Evolutionary conservation across 2,888 invertebrate species (phyloP).

Genomic region (Xanthorhoe spadicearia): DNA sequence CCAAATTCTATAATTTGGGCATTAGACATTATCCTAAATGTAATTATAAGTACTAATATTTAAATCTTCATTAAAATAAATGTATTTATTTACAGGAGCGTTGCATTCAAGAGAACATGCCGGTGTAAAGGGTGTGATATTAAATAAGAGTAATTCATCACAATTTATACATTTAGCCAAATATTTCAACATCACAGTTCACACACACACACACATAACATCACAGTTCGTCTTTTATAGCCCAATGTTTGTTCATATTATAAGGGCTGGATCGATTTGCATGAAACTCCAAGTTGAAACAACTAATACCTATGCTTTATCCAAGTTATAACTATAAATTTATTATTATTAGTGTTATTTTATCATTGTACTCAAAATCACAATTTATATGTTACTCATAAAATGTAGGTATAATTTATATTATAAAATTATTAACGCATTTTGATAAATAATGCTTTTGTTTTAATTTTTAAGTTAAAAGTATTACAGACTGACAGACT

Average conservation of each 20-base stretch:
- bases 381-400: slow-evolving; percentile 6
- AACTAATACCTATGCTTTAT: too few relatives aligned
- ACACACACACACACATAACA: neutral
- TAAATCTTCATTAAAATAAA: too few relatives aligned
- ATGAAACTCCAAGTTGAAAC: too few relatives aligned
- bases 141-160: neutral
- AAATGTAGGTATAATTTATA: neutral
- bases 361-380: neutral
- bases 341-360: too few relatives aligned
- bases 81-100: slow-evolving; percentile 56
- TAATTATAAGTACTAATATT: too few relatives aligned
- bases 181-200: neutral
- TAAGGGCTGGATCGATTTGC: too few relatives aligned
- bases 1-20: too few relatives aligned
- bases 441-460: slow-evolving; percentile 1
- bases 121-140: slow-evolving; percentile 2
- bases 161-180: neutral
- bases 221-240: too few relatives aligned
- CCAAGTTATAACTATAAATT: too few relatives aligned
- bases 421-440: slow-evolving; percentile 4
- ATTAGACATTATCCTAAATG: too few relatives aligned
- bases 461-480: neutral
- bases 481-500: neutral
- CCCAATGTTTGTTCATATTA: too few relatives aligned
- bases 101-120: slow-evolving; percentile 53